Evolutionary conservation across 2,888 invertebrate genomes (phyloP).

Genomic region (Gari tellinella): DNA sequence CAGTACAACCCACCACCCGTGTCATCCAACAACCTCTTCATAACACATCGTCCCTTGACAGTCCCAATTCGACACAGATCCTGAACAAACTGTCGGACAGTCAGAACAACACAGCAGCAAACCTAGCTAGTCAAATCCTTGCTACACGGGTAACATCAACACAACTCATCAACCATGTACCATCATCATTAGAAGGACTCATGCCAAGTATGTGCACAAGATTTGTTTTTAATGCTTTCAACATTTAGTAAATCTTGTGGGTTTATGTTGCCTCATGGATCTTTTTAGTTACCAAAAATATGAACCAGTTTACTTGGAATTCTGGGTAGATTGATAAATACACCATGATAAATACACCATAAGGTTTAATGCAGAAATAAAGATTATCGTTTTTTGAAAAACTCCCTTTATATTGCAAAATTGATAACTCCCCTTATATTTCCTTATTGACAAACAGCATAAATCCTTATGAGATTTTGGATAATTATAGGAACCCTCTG

Average conservation of each 20-base stretch:
- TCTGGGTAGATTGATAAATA: no score
- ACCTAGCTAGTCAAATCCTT: conserved; percentile 59
- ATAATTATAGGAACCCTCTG: no score
- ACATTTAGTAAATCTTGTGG: neutral
- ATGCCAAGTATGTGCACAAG: conserved; percentile 76
- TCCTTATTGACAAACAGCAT: no score
- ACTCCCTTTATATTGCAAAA: no score
- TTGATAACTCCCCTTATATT: no score
- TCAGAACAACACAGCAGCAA: conserved; percentile 47
- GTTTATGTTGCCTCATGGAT: no score
- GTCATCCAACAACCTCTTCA: conserved; percentile 47
- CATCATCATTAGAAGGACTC: conserved; percentile 69
- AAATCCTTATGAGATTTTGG: no score
- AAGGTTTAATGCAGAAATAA: no score
- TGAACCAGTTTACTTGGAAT: no score
- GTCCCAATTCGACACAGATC: conserved; percentile 38
- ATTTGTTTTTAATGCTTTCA: neutral
- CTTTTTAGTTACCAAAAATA: no score
- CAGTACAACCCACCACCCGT: conserved; percentile 48
- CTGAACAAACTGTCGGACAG: conserved; percentile 52
- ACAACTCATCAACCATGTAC: conserved; percentile 61
- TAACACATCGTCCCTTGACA: conserved; percentile 40
- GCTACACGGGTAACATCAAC: conserved; percentile 58
- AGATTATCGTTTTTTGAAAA: no score
- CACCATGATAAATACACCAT: no score